These are phyloP conservation scores for Pterostichus madidus DNA, from an alignment of 2,888 invertebrate genomes.

Conservation along the genomic window DNA sequence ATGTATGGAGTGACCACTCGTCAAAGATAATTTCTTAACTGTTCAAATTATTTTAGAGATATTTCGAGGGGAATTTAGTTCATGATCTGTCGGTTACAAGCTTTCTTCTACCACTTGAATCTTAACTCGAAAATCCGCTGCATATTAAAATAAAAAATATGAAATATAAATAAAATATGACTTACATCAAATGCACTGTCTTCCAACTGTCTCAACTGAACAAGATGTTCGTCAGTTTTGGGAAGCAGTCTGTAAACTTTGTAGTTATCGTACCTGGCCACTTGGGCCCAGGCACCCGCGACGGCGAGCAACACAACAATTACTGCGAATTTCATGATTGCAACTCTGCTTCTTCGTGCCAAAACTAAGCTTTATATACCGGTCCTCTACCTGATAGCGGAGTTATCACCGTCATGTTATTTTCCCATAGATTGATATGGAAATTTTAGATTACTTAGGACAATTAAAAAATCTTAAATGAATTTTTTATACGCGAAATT, in stretches of 20 bases:
- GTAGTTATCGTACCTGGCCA: slow-evolving; percentile 70
- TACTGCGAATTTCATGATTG: slow-evolving; percentile 42
- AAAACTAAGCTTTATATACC: slow-evolving; percentile 31
- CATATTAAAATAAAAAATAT: too few species aligned
- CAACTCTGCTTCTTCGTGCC: neutral
- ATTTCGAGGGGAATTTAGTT: too few species aligned
- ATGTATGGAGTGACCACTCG: too few species aligned
- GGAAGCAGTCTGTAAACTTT: slow-evolving; percentile 73
- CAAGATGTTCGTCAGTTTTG: slow-evolving; percentile 72
- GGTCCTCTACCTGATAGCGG: neutral
- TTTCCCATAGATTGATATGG: neutral
- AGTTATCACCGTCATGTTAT: slow-evolving; percentile 19
- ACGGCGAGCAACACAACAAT: slow-evolving; percentile 22
- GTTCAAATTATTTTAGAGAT: too few species aligned
- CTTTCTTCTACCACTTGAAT: too few species aligned
- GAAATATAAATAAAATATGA: neutral
- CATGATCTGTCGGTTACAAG: too few species aligned
- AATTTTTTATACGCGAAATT: slow-evolving; percentile 13
- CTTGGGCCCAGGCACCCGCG: slow-evolving; percentile 21
- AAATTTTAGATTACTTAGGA: neutral
- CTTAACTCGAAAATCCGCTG: too few species aligned
- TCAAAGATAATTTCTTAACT: too few species aligned
- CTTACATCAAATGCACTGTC: slow-evolving; percentile 72
- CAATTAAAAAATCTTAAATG: neutral
- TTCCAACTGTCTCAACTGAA: slow-evolving; percentile 76